A percentile compares a stretch with the other conserved stretches of the same genome.
Conservation (phyloP, 2,888 invertebrate species). For the Lagria hirta region DNA sequence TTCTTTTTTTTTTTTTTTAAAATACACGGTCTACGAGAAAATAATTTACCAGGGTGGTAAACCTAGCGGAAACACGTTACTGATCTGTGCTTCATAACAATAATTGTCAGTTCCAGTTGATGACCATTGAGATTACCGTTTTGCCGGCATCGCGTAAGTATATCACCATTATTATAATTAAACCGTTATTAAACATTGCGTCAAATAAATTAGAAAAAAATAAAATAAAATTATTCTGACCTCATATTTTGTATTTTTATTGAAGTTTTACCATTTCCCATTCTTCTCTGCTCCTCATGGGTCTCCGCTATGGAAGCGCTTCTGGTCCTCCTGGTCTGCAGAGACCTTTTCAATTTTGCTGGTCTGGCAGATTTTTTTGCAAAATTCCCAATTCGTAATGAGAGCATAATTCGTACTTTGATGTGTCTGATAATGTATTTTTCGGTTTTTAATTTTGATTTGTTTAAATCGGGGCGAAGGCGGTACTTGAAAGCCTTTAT, state of each 20-base stretch:
- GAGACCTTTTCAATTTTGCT: slow-evolving; percentile 13
- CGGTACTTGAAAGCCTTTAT: slow-evolving; percentile 12
- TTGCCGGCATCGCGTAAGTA: slow-evolving; percentile 1
- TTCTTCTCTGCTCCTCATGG: slow-evolving; percentile 50
- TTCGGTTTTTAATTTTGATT: slow-evolving; percentile 53
- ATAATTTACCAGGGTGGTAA: too few relatives aligned
- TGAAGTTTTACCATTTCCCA: slow-evolving; percentile 51
- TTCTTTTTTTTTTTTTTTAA: too few relatives aligned
- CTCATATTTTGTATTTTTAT: slow-evolving; percentile 55
- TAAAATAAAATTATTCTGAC: slow-evolving; percentile 34
- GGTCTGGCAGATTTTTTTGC: slow-evolving; percentile 44
- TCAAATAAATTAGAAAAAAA: slow-evolving; percentile 2
- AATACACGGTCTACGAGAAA: too few relatives aligned
- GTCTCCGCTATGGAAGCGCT: slow-evolving; percentile 37
- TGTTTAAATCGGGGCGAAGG: slow-evolving; percentile 16
- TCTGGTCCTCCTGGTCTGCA: too few relatives aligned
- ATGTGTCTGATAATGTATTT: slow-evolving; percentile 66
- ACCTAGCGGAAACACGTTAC: slow-evolving; percentile 20
- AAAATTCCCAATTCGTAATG: slow-evolving; percentile 63
- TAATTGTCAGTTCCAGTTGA: slow-evolving; percentile 21
- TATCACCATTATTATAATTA: slow-evolving; percentile 6
- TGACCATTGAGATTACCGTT: slow-evolving; percentile 22
- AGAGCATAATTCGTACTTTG: slow-evolving; percentile 67
- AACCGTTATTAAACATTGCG: slow-evolving; percentile 12
- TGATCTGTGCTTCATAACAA: slow-evolving; percentile 12